These are phyloP conservation scores for Hemitrygon akajei DNA, from an alignment of 2,797 vertebrate species.

Conservation along the genomic window DNA sequence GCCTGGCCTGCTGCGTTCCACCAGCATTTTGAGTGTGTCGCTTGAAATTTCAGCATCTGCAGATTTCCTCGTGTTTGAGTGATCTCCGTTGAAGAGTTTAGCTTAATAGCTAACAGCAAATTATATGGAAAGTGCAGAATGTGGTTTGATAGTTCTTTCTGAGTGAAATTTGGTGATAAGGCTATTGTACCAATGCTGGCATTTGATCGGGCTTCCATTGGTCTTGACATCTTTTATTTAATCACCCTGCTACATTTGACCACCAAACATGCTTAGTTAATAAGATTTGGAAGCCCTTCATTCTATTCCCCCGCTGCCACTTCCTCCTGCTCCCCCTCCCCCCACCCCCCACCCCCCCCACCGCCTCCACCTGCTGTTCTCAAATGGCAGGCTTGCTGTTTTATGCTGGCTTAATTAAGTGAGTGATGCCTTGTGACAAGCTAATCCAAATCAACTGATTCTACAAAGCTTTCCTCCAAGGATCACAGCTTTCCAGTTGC, in stretches of 20 bases:
- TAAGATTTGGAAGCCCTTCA: neutral
- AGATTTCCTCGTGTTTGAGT: too few relatives aligned
- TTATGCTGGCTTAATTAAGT: conserved; percentile 63
- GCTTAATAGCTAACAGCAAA: neutral
- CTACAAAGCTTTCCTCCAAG: conserved; percentile 63
- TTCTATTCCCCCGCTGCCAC: conserved; percentile 39
- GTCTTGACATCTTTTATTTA: neutral
- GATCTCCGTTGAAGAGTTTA: neutral
- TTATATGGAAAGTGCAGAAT: too few relatives aligned
- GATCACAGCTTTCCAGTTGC: conserved; percentile 39
- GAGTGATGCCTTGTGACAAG: conserved; percentile 78
- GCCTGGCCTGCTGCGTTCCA: too few relatives aligned
- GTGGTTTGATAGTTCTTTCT: too few relatives aligned
- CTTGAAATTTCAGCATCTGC: too few relatives aligned
- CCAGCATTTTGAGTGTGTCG: too few relatives aligned
- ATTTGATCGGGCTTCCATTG: neutral
- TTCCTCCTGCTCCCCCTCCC: conserved; percentile 39
- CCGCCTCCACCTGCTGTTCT: conserved; percentile 44
- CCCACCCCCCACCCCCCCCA: conserved; percentile 37
- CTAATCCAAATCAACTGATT: conserved; percentile 69
- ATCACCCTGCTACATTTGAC: neutral
- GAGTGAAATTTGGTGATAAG: neutral
- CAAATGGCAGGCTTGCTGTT: conserved; percentile 52
- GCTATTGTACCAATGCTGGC: neutral
- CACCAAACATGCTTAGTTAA: neutral